These are phyloP conservation scores for Leptatherina wallacei DNA, from an alignment of 2,797 vertebrate genomes.

Conservation along the genomic window DNA sequence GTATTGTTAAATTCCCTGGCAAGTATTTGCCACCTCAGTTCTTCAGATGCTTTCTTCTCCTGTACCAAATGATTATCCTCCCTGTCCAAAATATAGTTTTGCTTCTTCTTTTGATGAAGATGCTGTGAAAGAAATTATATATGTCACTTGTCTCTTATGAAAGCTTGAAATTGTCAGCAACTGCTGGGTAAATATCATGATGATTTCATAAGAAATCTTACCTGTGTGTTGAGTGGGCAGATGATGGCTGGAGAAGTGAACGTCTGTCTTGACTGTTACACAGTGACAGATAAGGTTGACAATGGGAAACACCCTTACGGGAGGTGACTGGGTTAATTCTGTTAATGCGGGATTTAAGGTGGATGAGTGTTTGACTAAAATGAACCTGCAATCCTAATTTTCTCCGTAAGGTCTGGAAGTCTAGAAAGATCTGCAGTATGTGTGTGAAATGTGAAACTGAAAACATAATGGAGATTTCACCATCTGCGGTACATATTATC, in stretches of 20 bases:
- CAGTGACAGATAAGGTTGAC: slow-evolving; percentile 60
- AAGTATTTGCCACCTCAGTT: slow-evolving; percentile 47
- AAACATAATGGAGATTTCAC: slow-evolving; percentile 4
- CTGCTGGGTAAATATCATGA: neutral
- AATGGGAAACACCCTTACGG: slow-evolving; percentile 67
- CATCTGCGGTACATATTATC: neutral
- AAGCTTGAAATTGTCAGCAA: neutral
- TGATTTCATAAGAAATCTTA: slow-evolving; percentile 32
- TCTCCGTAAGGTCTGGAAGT: slow-evolving; percentile 29
- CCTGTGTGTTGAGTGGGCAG: slow-evolving; percentile 52
- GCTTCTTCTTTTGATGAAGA: slow-evolving; percentile 7
- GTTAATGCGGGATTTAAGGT: slow-evolving; percentile 83
- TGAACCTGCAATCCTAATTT: slow-evolving; percentile 52
- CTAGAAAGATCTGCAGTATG: slow-evolving; percentile 23
- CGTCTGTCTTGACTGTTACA: slow-evolving; percentile 38
- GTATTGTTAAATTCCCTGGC: slow-evolving; percentile 36
- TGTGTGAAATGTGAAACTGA: neutral
- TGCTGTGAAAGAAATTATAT: neutral
- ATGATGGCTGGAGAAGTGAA: slow-evolving; percentile 35
- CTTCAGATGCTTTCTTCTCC: slow-evolving; percentile 31
- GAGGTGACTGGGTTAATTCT: slow-evolving; percentile 81
- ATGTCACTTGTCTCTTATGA: slow-evolving; percentile 1
- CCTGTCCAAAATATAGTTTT: slow-evolving; percentile 20
- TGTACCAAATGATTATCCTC: slow-evolving; percentile 12
- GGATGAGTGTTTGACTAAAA: slow-evolving; percentile 77